Evolutionary conservation across 2,797 vertebrate species (phyloP).

Genomic region (Enoplosus armatus): DNA sequence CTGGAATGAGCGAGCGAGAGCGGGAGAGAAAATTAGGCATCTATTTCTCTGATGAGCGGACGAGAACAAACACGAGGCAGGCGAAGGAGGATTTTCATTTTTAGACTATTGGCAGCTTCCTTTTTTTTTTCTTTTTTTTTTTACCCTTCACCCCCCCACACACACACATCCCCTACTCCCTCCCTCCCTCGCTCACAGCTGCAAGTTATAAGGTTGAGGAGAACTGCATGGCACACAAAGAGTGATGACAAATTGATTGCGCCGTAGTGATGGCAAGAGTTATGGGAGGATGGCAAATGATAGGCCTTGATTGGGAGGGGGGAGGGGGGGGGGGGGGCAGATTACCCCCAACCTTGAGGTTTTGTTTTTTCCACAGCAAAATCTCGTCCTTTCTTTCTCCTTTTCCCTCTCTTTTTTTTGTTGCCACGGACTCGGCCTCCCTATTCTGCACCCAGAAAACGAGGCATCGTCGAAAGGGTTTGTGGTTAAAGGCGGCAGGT

Average conservation of each 20-base stretch:
- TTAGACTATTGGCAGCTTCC: conserved; percentile 84
- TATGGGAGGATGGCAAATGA: conserved; percentile 90
- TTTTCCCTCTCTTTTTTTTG: conserved; percentile 24
- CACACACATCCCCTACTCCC: conserved; percentile 21
- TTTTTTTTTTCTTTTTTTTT: conserved; percentile 68
- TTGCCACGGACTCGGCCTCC: conserved; percentile 19
- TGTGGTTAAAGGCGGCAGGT: conserved; percentile 19
- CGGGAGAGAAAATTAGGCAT: conserved; percentile 81
- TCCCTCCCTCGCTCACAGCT: conserved; percentile 86
- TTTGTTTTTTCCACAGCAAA: conserved; percentile 75
- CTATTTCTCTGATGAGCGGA: conserved; percentile 86
- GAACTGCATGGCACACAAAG: conserved; percentile 90
- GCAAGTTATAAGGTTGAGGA: conserved; percentile 91
- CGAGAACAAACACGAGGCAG: conserved; percentile 85
- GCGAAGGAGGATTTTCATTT: conserved; percentile 81
- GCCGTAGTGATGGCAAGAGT: conserved; percentile 89
- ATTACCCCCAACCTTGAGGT: conserved; percentile 82
- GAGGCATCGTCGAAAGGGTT: neutral
- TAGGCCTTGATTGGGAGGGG: conserved; percentile 91
- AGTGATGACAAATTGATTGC: conserved; percentile 96
- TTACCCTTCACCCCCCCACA: conserved; percentile 34
- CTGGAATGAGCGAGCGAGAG: conserved; percentile 73
- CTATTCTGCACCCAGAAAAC: neutral
- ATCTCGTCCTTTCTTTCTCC: conserved; percentile 51
- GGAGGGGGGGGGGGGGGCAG: conserved; percentile 79